These are phyloP conservation scores for Dermatemys mawii DNA, from an alignment of 2,113 vertebrate genomes.

Conservation along the genomic window DNA sequence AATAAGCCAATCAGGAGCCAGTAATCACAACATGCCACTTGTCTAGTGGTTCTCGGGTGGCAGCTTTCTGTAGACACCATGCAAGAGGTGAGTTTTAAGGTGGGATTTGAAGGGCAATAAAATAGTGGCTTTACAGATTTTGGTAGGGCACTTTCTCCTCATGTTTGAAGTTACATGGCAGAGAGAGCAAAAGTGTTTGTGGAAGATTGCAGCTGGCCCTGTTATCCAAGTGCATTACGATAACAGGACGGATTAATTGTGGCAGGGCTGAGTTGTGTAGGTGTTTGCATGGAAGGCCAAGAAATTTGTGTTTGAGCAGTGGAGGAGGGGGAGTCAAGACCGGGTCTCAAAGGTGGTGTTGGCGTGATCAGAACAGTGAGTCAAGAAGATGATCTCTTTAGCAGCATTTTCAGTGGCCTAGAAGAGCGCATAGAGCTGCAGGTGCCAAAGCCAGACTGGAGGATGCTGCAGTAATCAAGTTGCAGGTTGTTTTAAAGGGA, in stretches of 20 bases:
- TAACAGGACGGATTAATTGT: not conserved
- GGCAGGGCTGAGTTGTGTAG: not conserved
- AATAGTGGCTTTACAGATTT: not conserved
- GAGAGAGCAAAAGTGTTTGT: not conserved
- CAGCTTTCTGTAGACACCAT: not conserved
- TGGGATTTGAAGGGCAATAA: not conserved
- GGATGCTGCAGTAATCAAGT: not conserved
- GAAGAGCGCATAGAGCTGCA: not conserved
- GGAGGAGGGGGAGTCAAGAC: not conserved
- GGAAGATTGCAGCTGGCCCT: not conserved
- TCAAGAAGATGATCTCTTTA: not conserved
- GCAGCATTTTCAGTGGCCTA: not conserved
- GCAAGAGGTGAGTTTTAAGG: not conserved
- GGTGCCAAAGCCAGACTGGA: not conserved
- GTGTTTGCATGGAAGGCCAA: not conserved
- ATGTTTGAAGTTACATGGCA: too few species aligned
- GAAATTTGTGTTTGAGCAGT: too few species aligned
- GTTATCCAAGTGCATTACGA: not conserved
- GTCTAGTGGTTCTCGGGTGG: not conserved
- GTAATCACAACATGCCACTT: not conserved
- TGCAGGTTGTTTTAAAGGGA: too few species aligned
- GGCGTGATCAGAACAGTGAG: not conserved
- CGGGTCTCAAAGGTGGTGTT: not conserved
- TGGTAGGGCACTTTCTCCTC: not conserved
- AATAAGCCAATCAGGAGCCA: not conserved